These are phyloP conservation scores for Zeus faber DNA, from an alignment of 2,113 vertebrate species.

Conservation along the genomic window DNA sequence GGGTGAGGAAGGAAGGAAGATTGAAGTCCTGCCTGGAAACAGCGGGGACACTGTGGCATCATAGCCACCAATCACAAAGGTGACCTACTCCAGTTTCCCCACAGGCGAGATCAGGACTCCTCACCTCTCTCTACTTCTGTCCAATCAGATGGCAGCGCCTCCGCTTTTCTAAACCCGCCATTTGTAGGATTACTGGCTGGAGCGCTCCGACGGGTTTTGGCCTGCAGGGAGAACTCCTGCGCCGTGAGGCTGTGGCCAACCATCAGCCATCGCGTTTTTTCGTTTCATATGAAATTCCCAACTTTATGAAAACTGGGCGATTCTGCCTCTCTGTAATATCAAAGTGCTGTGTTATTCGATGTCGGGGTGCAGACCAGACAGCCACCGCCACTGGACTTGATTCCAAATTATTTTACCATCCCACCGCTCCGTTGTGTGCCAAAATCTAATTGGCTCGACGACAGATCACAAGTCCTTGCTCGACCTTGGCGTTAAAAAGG, in stretches of 20 bases:
- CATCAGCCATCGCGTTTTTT: neutral
- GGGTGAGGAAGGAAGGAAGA: conserved; percentile 16
- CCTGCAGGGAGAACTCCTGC: neutral
- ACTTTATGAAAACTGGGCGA: neutral
- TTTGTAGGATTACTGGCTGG: neutral
- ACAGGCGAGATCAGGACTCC: conserved; percentile 34
- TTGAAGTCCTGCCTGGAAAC: conserved; percentile 42
- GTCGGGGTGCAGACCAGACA: neutral
- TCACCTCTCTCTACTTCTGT: conserved; percentile 20
- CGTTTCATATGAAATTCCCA: neutral
- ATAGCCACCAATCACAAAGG: conserved; percentile 49
- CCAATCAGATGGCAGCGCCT: conserved; percentile 18
- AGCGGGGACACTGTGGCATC: conserved; percentile 42
- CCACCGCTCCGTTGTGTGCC: neutral
- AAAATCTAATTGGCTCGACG: conserved; percentile 1
- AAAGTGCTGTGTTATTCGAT: neutral
- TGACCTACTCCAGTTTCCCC: conserved; percentile 36
- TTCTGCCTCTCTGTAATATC: neutral
- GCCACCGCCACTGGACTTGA: neutral
- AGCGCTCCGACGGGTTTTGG: neutral
- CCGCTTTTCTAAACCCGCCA: neutral
- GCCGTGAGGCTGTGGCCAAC: neutral
- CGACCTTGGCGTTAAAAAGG: neutral
- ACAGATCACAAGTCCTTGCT: neutral
- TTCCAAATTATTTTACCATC: neutral